Evolutionary conservation across 2,797 vertebrate genomes (phyloP).

Genomic region (Cygnus olor): DNA sequence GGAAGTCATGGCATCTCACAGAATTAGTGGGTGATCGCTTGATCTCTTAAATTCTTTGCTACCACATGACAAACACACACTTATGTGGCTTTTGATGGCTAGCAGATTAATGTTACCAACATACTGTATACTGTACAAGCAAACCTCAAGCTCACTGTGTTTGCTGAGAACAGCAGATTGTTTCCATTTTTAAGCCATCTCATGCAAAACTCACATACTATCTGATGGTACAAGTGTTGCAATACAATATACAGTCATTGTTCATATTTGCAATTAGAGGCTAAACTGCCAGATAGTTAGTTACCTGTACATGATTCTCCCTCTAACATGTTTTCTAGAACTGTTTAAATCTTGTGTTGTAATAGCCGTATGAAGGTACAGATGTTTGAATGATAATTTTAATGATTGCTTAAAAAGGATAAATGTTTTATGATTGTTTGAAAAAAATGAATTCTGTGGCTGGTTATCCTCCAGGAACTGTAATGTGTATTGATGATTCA

Average conservation of each 20-base stretch:
- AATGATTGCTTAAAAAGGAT: not conserved
- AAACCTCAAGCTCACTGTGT: conserved; percentile 56
- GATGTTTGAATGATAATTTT: not conserved
- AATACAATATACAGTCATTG: conserved; percentile 64
- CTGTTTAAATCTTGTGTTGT: not conserved
- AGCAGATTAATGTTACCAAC: conserved; percentile 38
- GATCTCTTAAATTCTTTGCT: conserved; percentile 62
- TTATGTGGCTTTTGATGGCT: conserved; percentile 64
- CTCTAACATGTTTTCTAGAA: not conserved
- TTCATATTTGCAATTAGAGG: not conserved
- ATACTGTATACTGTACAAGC: conserved; percentile 36
- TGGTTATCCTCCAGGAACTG: not conserved
- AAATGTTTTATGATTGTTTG: not conserved
- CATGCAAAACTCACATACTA: conserved; percentile 62
- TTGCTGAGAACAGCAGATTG: conserved; percentile 57
- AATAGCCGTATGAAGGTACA: not conserved
- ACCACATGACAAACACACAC: conserved; percentile 55
- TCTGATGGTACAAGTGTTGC: conserved; percentile 74
- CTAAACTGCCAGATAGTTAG: not conserved
- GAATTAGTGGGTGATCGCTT: conserved; percentile 5
- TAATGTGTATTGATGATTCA: not conserved
- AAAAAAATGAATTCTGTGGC: not conserved
- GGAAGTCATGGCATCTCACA: conserved; percentile 36
- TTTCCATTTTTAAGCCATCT: conserved; percentile 71
- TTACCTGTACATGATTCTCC: not conserved